A percentile compares a stretch with the other conserved stretches of the same genome.
These are phyloP conservation scores for Drosophila kokeensis DNA, from an alignment of 2,888 invertebrate species.

Conservation along the genomic window DNA sequence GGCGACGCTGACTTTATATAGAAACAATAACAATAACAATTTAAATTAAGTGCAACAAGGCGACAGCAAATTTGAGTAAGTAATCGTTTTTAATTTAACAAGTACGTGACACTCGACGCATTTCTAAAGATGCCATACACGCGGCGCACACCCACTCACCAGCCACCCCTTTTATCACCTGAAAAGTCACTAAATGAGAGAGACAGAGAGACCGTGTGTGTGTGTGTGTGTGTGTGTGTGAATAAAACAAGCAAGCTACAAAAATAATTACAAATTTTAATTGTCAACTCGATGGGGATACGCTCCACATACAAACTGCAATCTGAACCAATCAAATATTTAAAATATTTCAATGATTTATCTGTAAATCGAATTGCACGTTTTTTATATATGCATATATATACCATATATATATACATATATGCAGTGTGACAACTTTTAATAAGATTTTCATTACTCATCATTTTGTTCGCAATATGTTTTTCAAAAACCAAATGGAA, in stretches of 20 bases:
- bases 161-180: neutral
- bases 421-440: neutral
- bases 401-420: neutral
- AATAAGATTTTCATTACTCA: neutral
- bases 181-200: constrained; percentile 38
- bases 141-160: neutral
- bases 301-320: neutral
- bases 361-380: neutral
- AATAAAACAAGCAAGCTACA: constrained; percentile 6
- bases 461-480: neutral
- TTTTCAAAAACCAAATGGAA: constrained; percentile 12
- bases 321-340: neutral
- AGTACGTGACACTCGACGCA: constrained; percentile 69
- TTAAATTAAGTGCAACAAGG: constrained; percentile 74
- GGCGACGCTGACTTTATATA: constrained; percentile 65
- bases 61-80: constrained; percentile 69
- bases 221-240: constrained; percentile 11
- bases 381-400: no score
- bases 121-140: constrained; percentile 27
- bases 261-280: constrained; percentile 17
- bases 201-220: neutral
- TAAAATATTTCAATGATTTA: neutral
- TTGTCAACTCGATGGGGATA: neutral
- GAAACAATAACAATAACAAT: constrained; percentile 78
- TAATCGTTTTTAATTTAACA: constrained; percentile 79